A percentile compares a stretch with the other conserved stretches of the same genome.
Conservation (phyloP, 2,888 invertebrate species). For the Apodemia zela region DNA sequence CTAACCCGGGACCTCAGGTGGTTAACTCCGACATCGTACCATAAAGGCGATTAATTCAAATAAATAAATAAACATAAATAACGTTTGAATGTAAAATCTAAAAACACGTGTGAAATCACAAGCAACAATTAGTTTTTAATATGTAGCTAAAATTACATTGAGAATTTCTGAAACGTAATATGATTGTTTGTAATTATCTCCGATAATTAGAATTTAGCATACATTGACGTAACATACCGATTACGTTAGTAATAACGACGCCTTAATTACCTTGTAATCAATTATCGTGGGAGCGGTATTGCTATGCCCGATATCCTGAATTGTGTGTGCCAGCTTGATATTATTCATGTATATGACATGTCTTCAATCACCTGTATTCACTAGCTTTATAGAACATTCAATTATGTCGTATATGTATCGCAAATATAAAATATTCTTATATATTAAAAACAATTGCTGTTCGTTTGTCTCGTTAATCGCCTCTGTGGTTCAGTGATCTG, state of each 20-base stretch:
- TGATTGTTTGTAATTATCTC: neutral
- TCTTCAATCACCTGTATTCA: neutral
- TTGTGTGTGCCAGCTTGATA: neutral
- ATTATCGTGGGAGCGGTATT: neutral
- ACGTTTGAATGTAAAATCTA: too few species aligned
- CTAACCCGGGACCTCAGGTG: too few species aligned
- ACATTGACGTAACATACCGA: neutral
- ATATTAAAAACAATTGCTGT: too few species aligned
- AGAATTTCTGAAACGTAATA: neutral
- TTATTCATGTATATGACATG: neutral
- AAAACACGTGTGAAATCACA: too few species aligned
- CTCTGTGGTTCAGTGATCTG: too few species aligned
- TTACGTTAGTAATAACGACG: neutral
- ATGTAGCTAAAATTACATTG: neutral
- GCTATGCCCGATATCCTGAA: neutral
- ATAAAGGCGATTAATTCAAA: too few species aligned
- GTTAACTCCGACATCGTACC: too few species aligned
- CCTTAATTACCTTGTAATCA: slow-evolving; percentile 11
- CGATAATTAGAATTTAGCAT: neutral
- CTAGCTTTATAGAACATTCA: too few species aligned
- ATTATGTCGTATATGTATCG: too few species aligned
- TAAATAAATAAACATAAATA: too few species aligned
- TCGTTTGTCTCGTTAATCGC: too few species aligned
- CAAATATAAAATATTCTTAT: too few species aligned
- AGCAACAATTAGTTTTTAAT: neutral